Evolutionary conservation across 2,888 invertebrate genomes (phyloP), one percentile per base, ranked within the genome.

Genomic region (Taenaris catops): DNA sequence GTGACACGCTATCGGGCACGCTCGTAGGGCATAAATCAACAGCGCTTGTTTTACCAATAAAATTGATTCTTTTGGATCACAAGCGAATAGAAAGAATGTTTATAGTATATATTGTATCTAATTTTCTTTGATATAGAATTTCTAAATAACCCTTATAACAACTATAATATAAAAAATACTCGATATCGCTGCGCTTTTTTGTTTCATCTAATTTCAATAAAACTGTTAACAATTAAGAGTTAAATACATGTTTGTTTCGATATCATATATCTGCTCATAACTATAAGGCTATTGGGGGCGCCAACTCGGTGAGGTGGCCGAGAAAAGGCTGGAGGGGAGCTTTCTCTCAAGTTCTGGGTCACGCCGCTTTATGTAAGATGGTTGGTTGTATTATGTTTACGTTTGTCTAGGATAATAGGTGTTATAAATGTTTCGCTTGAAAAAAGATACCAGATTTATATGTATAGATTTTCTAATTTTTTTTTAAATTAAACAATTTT

Each of bases 271-370:
- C n/a, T n/a, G n/a, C n/a, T n/a, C n/a, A n/a, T n/a, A n/a, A n/a
- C n/a, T n/a, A n/a, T n/a, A n/a, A 25, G 7, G 25, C 25, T 2
- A 6, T n/a, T n/a, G n/a, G 2, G 25, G 4, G 2, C 1, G 9
- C 14, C 5, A 12, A 3, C 8, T 7, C 12, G 10, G 5, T n/a
- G 2, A 11, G n/a, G 0, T 18, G n/a, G 4, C 3, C 16, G 20
- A 14, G 12, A 14, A 33, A 29, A 12, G 25, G 31, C 35, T 34
- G 44, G 42, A 44, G 41, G 38, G 36, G 71, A 75, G 81, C 80
- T 84, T 84, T 84, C 84, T 83, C 80, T 53, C 73, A 81, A 80
- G 81, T 84, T 83, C 83, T 83, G 69, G 83, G 83, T 81, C 83
- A 76, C 44, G 49, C 29, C 42, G 47, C 58, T 70, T 70, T 72